A percentile compares a stretch with the other conserved stretches of the same genome.
These are phyloP conservation scores for Tipula unca DNA, from an alignment of 2,888 invertebrate species.

Conservation along the genomic window DNA sequence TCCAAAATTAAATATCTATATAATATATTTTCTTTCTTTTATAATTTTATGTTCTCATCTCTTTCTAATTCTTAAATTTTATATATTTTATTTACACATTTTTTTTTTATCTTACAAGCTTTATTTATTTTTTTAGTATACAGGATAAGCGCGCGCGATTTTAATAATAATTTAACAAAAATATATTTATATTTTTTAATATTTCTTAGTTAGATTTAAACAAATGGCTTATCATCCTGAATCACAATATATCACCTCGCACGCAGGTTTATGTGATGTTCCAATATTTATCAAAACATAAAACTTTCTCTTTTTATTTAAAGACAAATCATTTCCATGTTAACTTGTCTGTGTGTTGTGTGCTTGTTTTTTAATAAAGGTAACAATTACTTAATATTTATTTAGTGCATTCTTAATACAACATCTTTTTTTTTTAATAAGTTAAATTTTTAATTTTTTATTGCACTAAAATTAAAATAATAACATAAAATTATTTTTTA, in stretches of 20 bases:
- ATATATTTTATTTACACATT: background rate
- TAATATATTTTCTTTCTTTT: background rate
- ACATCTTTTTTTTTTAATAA: background rate
- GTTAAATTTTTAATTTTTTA: slow-evolving; percentile 16
- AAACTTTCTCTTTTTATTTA: background rate
- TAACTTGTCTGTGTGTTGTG: background rate
- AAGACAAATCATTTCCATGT: background rate
- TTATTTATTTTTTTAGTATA: background rate
- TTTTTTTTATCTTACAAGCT: slow-evolving; percentile 3
- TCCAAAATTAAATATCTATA: slow-evolving; percentile 17
- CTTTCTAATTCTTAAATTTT: background rate
- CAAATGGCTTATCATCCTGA: background rate
- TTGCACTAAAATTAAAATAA: slow-evolving; percentile 17
- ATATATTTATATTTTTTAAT: background rate
- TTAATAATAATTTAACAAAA: slow-evolving; percentile 2
- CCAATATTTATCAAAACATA: background rate
- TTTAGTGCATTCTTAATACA: slow-evolving; percentile 8
- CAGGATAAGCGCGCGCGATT: background rate
- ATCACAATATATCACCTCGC: background rate
- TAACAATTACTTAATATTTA: slow-evolving; percentile 3
- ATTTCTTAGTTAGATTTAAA: background rate
- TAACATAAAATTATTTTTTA: background rate
- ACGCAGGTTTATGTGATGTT: background rate
- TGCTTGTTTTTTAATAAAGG: background rate
- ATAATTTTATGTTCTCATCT: background rate